Evolutionary conservation across 2,888 invertebrate genomes (phyloP).

Genomic region (Thera obeliscata): DNA sequence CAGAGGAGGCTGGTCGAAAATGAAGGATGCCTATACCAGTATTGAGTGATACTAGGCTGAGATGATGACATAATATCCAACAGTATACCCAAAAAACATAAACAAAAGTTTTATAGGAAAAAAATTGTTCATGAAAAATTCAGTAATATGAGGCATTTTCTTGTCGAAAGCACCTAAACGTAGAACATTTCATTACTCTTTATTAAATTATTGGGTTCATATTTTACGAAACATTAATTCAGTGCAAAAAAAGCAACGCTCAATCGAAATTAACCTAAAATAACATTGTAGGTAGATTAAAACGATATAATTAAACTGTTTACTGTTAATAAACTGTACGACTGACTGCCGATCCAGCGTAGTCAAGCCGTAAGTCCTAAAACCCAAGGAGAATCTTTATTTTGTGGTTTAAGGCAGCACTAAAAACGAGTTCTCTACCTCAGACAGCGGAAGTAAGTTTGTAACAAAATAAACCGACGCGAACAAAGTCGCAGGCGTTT

Average conservation of each 20-base stretch:
- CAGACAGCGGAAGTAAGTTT: not conserved
- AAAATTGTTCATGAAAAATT: no score
- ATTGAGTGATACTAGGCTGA: no score
- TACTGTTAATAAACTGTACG: not conserved
- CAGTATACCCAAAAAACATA: no score
- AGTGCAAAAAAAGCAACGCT: not conserved
- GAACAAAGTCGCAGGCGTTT: conserved; percentile 1
- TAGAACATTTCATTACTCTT: no score
- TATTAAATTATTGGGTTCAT: no score
- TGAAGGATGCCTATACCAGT: no score
- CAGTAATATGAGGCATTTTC: no score
- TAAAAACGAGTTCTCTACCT: not conserved
- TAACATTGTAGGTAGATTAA: conserved; percentile 12
- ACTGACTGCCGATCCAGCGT: not conserved
- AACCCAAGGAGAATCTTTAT: conserved; percentile 2
- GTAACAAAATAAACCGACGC: conserved; percentile 2
- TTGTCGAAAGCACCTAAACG: no score
- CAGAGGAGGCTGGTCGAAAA: no score
- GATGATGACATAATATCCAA: no score
- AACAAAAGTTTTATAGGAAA: no score
- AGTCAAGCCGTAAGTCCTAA: conserved; percentile 1
- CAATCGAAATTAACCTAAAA: conserved; percentile 14
- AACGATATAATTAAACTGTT: not conserved
- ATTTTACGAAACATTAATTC: no score
- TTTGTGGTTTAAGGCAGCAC: not conserved